Evolutionary conservation across 2,113 vertebrate species (phyloP).

Genomic region (Corydoras sp.): DNA sequence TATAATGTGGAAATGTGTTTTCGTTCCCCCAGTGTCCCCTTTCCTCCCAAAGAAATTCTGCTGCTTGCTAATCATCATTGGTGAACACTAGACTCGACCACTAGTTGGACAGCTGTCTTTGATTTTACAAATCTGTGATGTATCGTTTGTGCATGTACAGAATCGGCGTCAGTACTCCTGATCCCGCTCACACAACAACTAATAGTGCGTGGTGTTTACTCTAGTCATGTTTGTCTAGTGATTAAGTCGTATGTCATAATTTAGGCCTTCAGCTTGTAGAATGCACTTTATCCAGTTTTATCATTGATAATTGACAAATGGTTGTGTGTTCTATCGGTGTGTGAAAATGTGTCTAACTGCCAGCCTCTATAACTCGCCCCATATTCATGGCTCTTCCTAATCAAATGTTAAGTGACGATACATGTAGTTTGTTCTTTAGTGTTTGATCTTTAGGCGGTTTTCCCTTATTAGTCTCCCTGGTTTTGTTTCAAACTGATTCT

Average conservation of each 20-base stretch:
- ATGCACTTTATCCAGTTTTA: background rate
- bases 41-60: too few relatives aligned
- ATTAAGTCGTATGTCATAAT: background rate
- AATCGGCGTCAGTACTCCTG: background rate
- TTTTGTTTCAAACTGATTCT: conserved; percentile 20
- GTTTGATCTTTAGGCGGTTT: conserved; percentile 14
- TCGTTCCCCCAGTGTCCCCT: too few relatives aligned
- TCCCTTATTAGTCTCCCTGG: conserved; percentile 30
- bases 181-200: background rate
- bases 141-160: too few relatives aligned
- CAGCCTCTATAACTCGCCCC: background rate
- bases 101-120: background rate
- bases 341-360: conserved; percentile 49
- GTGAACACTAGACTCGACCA: background rate
- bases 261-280: conserved; percentile 39
- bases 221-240: background rate
- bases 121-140: background rate
- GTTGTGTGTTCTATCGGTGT: conserved; percentile 42
- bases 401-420: conserved; percentile 43
- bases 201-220: background rate
- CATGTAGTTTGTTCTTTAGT: conserved; percentile 32
- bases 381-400: conserved; percentile 31
- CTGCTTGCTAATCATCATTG: too few relatives aligned
- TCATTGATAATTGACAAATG: conserved; percentile 31
- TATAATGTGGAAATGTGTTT: too few relatives aligned